Percentiles rank a stretch among this genome's conserved stretches.
These are phyloP conservation scores for Lasioglossum pauxillum DNA, from an alignment of 2,888 invertebrate genomes.

Conservation along the genomic window DNA sequence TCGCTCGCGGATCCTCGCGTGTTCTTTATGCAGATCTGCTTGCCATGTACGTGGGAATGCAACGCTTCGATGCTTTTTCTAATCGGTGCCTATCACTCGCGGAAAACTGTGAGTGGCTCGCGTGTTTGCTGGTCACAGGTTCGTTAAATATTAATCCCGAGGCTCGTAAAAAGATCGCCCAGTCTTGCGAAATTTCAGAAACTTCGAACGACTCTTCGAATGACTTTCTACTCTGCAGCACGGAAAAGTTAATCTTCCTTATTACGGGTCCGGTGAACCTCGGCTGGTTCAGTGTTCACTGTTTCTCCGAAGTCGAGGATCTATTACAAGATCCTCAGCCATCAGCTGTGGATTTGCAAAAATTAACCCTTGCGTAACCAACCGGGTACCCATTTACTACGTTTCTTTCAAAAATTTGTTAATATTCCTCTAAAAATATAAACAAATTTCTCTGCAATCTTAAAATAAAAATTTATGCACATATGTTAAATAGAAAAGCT, in stretches of 20 bases:
- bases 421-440: too few relatives aligned
- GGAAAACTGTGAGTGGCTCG: not conserved
- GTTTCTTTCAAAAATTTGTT: too few relatives aligned
- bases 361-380: too few relatives aligned
- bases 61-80: slow-evolving; percentile 2
- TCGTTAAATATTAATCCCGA: not conserved
- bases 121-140: not conserved
- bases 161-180: not conserved
- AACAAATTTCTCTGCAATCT: too few relatives aligned
- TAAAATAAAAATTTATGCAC: too few relatives aligned
- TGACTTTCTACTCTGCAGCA: not conserved
- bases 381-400: too few relatives aligned
- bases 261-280: not conserved
- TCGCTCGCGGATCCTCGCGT: slow-evolving; percentile 9
- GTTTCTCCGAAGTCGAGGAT: too few relatives aligned
- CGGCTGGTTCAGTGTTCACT: not conserved
- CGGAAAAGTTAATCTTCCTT: slow-evolving; percentile 1
- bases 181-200: not conserved
- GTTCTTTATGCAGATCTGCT: slow-evolving; percentile 8
- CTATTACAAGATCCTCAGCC: too few relatives aligned
- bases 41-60: not conserved
- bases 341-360: too few relatives aligned
- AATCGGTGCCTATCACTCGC: not conserved
- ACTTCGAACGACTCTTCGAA: not conserved
- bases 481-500: too few relatives aligned